A percentile compares a stretch with the other conserved stretches of the same genome.
These are phyloP conservation scores for Drosophila dives DNA, from an alignment of 2,888 invertebrate species.

Conservation along the genomic window DNA sequence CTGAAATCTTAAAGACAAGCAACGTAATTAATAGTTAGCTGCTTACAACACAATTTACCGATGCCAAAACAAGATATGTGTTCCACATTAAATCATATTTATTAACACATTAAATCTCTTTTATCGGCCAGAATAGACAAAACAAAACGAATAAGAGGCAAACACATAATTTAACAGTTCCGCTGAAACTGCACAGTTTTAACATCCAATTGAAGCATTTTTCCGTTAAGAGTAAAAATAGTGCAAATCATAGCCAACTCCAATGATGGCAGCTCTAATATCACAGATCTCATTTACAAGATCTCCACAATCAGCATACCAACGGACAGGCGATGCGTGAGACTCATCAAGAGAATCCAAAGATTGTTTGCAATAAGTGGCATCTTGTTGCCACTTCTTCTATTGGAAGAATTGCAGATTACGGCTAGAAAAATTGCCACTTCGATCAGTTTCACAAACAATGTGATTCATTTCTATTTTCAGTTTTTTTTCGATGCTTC, in stretches of 20 bases:
- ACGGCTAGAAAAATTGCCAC: constrained; percentile 41
- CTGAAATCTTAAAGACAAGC: not conserved
- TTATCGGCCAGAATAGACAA: not conserved
- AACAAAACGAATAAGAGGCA: not conserved
- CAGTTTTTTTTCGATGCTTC: constrained; percentile 1
- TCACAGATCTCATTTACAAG: constrained; percentile 46
- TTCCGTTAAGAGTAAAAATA: constrained; percentile 25
- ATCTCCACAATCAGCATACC: constrained; percentile 42
- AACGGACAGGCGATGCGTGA: constrained; percentile 50
- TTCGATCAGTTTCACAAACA: constrained; percentile 51
- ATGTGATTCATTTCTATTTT: constrained; percentile 13
- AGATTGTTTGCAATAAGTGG: constrained; percentile 28
- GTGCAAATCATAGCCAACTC: constrained; percentile 25
- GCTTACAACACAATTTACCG: not conserved
- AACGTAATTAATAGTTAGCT: not conserved
- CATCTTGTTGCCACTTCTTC: constrained; percentile 55
- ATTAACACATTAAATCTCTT: not conserved
- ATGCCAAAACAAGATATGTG: not conserved
- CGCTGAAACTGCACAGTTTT: constrained; percentile 8
- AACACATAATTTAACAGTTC: constrained; percentile 9
- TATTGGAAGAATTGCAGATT: constrained; percentile 11
- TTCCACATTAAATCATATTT: constrained; percentile 1
- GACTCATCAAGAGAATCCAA: constrained; percentile 16
- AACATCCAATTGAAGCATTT: constrained; percentile 20
- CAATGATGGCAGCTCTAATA: constrained; percentile 26